These are phyloP conservation scores for Erithacus rubecula DNA, from an alignment of 2,797 vertebrate species.

Conservation along the genomic window DNA sequence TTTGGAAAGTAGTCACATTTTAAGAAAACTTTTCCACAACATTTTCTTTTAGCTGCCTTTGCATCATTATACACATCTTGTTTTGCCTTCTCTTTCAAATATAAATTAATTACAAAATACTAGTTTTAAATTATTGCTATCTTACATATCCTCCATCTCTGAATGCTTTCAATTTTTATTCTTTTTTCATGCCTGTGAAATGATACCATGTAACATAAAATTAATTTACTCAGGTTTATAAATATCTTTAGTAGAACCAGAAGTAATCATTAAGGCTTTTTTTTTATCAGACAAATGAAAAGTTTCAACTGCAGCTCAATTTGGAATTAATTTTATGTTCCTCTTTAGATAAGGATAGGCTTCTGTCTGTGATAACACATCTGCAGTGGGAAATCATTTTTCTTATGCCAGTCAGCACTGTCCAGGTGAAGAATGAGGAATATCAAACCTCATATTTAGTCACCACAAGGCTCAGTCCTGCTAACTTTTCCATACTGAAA, in stretches of 20 bases:
- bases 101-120: neutral
- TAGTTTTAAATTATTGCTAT: neutral
- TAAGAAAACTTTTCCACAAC: neutral
- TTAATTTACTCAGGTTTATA: neutral
- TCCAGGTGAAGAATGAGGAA: neutral
- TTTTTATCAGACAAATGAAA: neutral
- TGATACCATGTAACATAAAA: neutral
- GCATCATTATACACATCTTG: neutral
- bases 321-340: neutral
- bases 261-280: neutral
- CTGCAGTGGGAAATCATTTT: neutral
- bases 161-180: neutral
- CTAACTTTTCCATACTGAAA: neutral
- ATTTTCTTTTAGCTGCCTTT: neutral
- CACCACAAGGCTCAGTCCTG: neutral
- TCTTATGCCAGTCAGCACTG: neutral
- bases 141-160: neutral
- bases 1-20: neutral
- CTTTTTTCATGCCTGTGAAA: neutral
- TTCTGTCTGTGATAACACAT: neutral
- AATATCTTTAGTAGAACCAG: neutral
- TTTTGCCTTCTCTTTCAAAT: neutral
- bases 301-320: neutral
- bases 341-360: neutral
- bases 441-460: neutral